phyloP scores from a whole-genome alignment of 2,113 vertebrate species.

The Petaurus breviceps region DNA sequence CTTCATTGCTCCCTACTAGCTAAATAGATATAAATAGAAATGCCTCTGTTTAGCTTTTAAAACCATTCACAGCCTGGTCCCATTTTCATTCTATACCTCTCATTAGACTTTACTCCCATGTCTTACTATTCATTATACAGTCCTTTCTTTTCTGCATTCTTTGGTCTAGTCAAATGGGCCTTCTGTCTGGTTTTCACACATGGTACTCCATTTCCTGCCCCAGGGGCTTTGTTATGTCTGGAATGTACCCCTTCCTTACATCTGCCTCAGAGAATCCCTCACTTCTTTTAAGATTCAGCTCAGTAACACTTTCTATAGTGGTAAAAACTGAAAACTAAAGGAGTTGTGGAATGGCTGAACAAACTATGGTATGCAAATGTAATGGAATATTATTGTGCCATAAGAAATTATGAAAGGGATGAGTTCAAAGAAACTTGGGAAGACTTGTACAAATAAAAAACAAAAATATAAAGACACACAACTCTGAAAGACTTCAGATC shows the following conservation, averaged over 20 bases:
- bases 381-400: background rate
- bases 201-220: background rate
- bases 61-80: background rate
- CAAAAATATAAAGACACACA: background rate
- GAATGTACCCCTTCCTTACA: background rate
- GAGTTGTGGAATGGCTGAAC: background rate
- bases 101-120: background rate
- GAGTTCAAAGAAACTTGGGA: background rate
- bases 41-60: background rate
- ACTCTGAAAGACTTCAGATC: background rate
- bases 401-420: background rate
- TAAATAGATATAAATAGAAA: background rate
- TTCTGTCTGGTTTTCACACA: background rate
- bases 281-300: background rate
- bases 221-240: background rate
- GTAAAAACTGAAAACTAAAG: background rate
- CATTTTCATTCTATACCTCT: background rate
- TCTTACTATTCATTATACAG: background rate
- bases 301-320: background rate
- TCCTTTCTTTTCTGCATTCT: background rate
- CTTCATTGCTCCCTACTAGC: background rate
- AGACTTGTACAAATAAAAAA: background rate
- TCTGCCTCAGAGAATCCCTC: background rate
- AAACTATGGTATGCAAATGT: background rate
- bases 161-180: background rate